Conservation (phyloP, 2,797 vertebrate species). For the Brachyrhaphis roseni region DNA sequence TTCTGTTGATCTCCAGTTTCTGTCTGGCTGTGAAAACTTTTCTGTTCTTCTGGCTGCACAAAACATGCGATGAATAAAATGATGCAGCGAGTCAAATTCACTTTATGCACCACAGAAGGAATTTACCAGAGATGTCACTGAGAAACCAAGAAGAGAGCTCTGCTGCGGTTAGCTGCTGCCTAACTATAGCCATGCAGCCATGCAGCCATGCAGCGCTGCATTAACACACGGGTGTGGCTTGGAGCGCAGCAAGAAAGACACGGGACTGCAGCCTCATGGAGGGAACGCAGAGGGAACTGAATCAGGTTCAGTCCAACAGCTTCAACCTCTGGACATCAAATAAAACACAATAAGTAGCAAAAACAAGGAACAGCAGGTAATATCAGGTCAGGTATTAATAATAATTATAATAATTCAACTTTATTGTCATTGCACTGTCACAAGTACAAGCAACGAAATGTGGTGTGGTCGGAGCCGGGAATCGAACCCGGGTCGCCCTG, state of each 20-base stretch:
- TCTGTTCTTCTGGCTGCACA: not conserved
- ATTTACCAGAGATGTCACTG: slow-evolving; percentile 30
- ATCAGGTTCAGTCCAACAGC: too few relatives aligned
- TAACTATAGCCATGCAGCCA: slow-evolving; percentile 69
- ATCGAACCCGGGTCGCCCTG: too few relatives aligned
- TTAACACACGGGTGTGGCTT: slow-evolving; percentile 75
- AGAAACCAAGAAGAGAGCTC: slow-evolving; percentile 52
- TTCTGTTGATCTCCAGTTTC: not conserved
- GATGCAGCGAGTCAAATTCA: not conserved
- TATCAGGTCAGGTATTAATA: too few relatives aligned
- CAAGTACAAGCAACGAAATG: too few relatives aligned
- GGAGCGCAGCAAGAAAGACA: slow-evolving; percentile 55
- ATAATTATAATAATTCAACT: too few relatives aligned
- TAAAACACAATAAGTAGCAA: too few relatives aligned
- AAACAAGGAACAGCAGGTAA: not conserved
- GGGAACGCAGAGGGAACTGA: slow-evolving; percentile 26
- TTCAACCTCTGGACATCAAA: too few relatives aligned
- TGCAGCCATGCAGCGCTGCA: slow-evolving; percentile 43
- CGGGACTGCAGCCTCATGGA: slow-evolving; percentile 46
- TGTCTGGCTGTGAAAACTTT: not conserved
- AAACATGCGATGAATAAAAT: not conserved
- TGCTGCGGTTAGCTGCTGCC: slow-evolving; percentile 63
- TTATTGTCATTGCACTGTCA: too few relatives aligned
- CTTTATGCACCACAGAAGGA: slow-evolving; percentile 16
- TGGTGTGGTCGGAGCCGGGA: too few relatives aligned